These are phyloP conservation scores for Varecia variegata DNA, from an alignment of 2,797 vertebrate genomes.

Conservation along the genomic window DNA sequence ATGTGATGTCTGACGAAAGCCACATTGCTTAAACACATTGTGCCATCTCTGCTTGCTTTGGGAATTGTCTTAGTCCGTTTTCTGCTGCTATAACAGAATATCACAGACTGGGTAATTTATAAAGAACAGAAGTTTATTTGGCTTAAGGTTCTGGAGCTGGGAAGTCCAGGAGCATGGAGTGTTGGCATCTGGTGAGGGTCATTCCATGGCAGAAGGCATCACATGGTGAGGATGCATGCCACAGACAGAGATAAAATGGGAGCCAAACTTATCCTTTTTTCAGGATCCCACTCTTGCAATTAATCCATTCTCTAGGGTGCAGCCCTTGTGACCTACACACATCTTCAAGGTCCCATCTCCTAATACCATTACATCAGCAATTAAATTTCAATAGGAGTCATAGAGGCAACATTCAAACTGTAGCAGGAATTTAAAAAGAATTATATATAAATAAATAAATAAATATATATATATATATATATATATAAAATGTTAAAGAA, in stretches of 20 bases:
- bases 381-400: not conserved
- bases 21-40: conserved; percentile 72
- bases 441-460: too few species aligned
- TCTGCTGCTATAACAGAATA: not conserved
- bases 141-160: not conserved
- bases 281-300: not conserved
- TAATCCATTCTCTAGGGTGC: not conserved
- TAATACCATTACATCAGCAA: not conserved
- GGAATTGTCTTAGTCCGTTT: not conserved
- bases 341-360: not conserved
- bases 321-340: not conserved
- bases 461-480: not conserved
- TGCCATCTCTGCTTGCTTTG: conserved; percentile 52
- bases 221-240: not conserved
- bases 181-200: not conserved
- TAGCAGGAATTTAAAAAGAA: conserved; percentile 46
- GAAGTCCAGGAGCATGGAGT: not conserved
- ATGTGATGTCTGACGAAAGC: conserved; percentile 69
- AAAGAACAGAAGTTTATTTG: not conserved
- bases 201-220: not conserved
- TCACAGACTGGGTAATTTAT: not conserved
- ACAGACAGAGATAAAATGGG: not conserved
- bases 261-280: not conserved
- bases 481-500: not conserved
- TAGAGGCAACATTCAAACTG: not conserved